A percentile compares a stretch with the other conserved stretches of the same genome.
Conservation (phyloP, 2,113 vertebrate species). For the Mirounga angustirostris region DNA sequence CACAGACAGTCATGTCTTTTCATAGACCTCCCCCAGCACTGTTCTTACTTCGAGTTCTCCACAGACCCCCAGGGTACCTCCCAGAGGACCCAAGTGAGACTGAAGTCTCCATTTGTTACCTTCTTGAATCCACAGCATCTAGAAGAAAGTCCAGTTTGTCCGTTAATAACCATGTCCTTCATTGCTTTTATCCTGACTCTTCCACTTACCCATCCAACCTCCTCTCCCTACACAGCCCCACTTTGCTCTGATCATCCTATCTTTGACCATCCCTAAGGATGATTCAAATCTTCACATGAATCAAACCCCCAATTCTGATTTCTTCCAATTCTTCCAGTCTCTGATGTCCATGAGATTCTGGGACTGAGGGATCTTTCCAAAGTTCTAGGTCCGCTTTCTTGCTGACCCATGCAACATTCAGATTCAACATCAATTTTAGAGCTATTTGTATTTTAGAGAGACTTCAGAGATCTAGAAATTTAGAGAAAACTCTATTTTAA, state of each 20-base stretch:
- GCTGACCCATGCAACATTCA: background rate
- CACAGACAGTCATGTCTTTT: background rate
- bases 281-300: background rate
- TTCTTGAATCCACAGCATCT: background rate
- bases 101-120: background rate
- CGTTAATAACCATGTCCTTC: background rate
- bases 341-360: background rate
- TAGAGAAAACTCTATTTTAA: background rate
- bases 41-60: background rate
- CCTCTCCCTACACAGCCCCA: fast-evolving
- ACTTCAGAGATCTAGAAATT: background rate
- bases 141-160: background rate
- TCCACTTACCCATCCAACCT: background rate
- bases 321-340: background rate
- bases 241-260: fast-evolving
- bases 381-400: background rate
- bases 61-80: background rate
- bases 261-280: background rate
- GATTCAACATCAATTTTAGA: background rate
- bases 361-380: background rate
- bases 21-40: background rate
- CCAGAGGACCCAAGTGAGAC: background rate
- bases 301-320: background rate
- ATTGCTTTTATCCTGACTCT: background rate
- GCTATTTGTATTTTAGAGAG: background rate